phyloP scores from a whole-genome alignment of 2,797 vertebrate genomes.

The Chlorospingus flavigularis region DNA sequence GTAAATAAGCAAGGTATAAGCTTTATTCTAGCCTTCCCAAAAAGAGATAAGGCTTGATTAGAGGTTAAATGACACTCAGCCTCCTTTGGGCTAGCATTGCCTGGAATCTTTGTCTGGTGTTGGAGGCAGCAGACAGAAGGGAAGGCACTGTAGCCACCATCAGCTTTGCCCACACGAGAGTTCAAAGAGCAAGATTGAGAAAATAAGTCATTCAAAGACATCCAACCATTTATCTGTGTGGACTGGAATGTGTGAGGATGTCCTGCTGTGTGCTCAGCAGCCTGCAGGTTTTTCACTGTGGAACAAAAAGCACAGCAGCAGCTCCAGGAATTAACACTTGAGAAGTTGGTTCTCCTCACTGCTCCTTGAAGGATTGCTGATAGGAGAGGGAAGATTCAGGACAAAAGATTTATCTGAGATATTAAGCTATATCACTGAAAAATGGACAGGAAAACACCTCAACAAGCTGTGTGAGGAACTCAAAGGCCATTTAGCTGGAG shows the following conservation, averaged over 20 bases:
- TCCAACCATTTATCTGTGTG: neutral
- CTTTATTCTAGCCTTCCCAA: neutral
- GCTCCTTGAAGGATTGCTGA: neutral
- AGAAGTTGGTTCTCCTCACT: neutral
- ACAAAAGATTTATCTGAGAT: conserved; percentile 22
- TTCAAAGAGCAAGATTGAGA: neutral
- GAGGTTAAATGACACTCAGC: neutral
- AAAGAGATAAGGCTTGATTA: neutral
- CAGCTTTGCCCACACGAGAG: neutral
- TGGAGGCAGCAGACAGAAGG: neutral
- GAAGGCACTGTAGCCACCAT: neutral
- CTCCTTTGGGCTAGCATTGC: neutral
- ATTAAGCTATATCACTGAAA: conserved; percentile 16
- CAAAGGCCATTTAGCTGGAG: conserved; percentile 2
- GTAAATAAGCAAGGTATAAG: neutral
- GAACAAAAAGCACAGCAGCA: neutral
- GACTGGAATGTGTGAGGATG: neutral
- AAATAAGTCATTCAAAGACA: neutral
- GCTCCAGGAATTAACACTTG: neutral
- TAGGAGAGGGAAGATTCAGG: neutral
- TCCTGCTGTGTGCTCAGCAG: neutral
- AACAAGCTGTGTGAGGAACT: conserved; percentile 5
- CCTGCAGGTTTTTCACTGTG: neutral
- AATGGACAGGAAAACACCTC: conserved; percentile 40
- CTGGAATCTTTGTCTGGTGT: neutral